These are phyloP conservation scores for Leptopilina clavipes DNA, from an alignment of 1,140 invertebrate species.

Conservation along the genomic window DNA sequence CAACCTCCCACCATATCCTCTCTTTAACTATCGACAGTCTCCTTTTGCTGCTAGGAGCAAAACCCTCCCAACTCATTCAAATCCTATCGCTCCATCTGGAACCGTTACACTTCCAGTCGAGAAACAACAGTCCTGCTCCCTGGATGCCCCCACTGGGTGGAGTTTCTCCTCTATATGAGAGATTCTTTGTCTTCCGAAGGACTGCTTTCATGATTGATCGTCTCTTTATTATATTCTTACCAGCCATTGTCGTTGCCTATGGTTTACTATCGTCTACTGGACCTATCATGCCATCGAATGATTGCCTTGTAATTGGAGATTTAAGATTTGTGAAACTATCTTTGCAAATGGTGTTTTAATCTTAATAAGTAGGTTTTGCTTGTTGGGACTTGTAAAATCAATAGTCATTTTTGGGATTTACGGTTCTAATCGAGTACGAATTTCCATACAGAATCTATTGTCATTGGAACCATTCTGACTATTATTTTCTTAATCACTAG, in stretches of 20 bases:
- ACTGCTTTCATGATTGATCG: neutral
- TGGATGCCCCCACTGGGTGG: conserved; percentile 6
- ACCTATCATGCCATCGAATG: neutral
- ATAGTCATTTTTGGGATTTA: too few species aligned
- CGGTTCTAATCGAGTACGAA: too few species aligned
- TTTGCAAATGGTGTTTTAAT: too few species aligned
- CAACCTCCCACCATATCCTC: conserved; percentile 22
- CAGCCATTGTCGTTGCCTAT: neutral
- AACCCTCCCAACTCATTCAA: conserved; percentile 29
- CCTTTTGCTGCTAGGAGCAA: conserved; percentile 36
- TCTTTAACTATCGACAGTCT: conserved; percentile 35
- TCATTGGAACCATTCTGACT: too few species aligned
- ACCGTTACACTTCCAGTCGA: conserved; percentile 8
- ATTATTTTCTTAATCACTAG: too few species aligned
- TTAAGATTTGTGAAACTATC: too few species aligned
- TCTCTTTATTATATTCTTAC: neutral
- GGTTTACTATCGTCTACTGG: neutral
- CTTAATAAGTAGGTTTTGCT: too few species aligned
- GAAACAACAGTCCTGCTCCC: conserved; percentile 10
- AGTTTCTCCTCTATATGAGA: neutral
- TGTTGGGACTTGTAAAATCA: too few species aligned
- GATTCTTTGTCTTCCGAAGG: neutral
- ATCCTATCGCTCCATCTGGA: conserved; percentile 21
- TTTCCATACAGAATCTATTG: too few species aligned
- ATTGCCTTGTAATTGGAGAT: too few species aligned